Evolutionary conservation across 2,113 vertebrate species (phyloP), one percentile per base, ranked within the genome.

Genomic region (Caranx ignobilis): DNA sequence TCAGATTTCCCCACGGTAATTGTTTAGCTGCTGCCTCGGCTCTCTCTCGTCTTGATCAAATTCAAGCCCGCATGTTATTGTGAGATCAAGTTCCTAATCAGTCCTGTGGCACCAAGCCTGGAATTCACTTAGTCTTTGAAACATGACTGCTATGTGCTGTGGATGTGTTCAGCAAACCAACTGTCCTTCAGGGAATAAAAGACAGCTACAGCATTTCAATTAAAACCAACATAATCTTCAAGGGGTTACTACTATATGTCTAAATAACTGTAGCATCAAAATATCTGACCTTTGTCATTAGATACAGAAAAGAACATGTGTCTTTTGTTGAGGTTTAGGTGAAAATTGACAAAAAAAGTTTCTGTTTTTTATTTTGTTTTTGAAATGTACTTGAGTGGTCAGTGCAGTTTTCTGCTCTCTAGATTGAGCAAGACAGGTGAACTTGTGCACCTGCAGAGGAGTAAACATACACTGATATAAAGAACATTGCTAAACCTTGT

Each of bases 1-100:
- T 88, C 55, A 67, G 78, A 90, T 91, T 87, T 86, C 45, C 79
- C 85, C 43, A 8, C 11, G 60, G 80, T 68, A 77, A 87, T 79
- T 84, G 56, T 68, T 81, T 50, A 50, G 71, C 70, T 31, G 55
- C 10, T 68, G 80, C 56, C 71, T 2, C n/a, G 41, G 18, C 39
- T 80, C 59, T 55, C 59, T 55, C 35, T 50, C 26, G n/a, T 63
- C 59, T 69, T 77, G 59, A 88, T 88, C 70, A 81, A 86, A 89
- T 87, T 63, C 77, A 65, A 77, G 65, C 66, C 60, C 15, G 67
- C 55, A 45, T n/a, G 10, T 75, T 84, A 63, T 59, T 69, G 74
- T 68, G 81, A 80, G 80, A 80, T 88, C 75, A 89, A 79, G 72
- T 77, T 88, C 26, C 78, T 74, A 70, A 75, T 84, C 75, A 69